Evolutionary conservation across 1,140 invertebrate genomes (phyloP).

Genomic region (Zaprionus capensis): DNA sequence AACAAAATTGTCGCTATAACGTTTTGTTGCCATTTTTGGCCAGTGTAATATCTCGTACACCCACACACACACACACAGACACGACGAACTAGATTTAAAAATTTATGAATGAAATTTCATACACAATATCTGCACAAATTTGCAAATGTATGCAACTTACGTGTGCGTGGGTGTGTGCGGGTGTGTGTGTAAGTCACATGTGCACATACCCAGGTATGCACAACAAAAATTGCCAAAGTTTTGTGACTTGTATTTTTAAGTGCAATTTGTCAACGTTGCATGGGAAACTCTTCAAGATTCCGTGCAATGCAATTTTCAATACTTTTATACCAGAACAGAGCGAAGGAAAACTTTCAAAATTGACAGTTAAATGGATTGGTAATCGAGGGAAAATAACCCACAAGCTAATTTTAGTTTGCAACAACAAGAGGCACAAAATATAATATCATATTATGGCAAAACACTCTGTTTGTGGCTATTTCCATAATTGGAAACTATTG

Average conservation of each 20-base stretch:
- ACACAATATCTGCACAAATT: conserved; percentile 38
- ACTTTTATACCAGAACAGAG: conserved; percentile 9
- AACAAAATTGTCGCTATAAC: conserved; percentile 37
- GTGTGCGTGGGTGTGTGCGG: conserved; percentile 14
- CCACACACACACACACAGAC: conserved; percentile 16
- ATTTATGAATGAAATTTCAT: conserved; percentile 73
- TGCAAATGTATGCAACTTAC: conserved; percentile 20
- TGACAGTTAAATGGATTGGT: conserved; percentile 5
- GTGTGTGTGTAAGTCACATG: conserved; percentile 5
- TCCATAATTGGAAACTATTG: not conserved
- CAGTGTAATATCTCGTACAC: conserved; percentile 61
- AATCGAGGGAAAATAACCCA: conserved; percentile 14
- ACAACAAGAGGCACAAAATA: not conserved
- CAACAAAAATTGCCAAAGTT: conserved; percentile 35
- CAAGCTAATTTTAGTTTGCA: conserved; percentile 12
- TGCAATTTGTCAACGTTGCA: conserved; percentile 46
- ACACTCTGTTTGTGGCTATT: not conserved
- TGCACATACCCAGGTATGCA: conserved; percentile 10
- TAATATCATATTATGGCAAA: not conserved
- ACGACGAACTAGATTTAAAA: conserved; percentile 53
- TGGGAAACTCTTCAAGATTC: conserved; percentile 5
- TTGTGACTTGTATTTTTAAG: conserved; percentile 41
- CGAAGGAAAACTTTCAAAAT: conserved; percentile 11
- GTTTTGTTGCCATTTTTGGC: conserved; percentile 52
- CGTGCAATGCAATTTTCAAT: conserved; percentile 28